Evolutionary conservation across 2,113 vertebrate species (phyloP).

Genomic region (Ceyx cyanopectus): DNA sequence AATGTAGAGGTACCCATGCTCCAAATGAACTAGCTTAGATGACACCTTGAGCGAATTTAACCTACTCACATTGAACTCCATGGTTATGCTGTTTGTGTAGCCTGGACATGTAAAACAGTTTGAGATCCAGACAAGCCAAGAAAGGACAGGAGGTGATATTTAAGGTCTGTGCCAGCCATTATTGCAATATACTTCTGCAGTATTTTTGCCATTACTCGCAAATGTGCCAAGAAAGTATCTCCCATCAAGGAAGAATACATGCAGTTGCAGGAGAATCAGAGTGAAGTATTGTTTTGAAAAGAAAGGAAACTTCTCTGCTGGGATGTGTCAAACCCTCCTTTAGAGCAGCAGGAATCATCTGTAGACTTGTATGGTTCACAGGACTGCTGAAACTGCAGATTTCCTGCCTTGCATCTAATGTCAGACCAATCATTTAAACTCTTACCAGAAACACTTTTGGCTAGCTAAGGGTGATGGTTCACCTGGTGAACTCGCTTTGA

Average conservation of each 20-base stretch:
- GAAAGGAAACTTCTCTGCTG: not conserved
- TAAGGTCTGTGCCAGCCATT: slow-evolving; percentile 8
- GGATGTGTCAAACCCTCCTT: not conserved
- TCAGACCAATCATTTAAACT: not conserved
- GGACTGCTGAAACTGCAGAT: not conserved
- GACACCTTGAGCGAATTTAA: not conserved
- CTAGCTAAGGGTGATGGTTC: not conserved
- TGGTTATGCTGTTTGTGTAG: not conserved
- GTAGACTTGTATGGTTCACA: not conserved
- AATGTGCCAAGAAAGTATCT: not conserved
- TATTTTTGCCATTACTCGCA: not conserved
- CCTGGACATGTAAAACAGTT: not conserved
- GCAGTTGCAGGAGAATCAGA: not conserved
- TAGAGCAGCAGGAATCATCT: not conserved
- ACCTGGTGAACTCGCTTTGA: not conserved
- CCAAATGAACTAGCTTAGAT: not conserved
- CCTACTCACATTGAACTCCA: not conserved
- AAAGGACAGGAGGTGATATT: slow-evolving; percentile 35
- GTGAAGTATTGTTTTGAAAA: not conserved
- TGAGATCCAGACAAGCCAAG: not conserved
- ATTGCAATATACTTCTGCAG: not conserved
- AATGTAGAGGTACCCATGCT: not conserved
- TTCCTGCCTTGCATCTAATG: not conserved
- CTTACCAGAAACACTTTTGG: not conserved
- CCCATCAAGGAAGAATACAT: not conserved